These are phyloP conservation scores for Sebastes minor DNA, from an alignment of 2,797 vertebrate genomes.

Conservation along the genomic window DNA sequence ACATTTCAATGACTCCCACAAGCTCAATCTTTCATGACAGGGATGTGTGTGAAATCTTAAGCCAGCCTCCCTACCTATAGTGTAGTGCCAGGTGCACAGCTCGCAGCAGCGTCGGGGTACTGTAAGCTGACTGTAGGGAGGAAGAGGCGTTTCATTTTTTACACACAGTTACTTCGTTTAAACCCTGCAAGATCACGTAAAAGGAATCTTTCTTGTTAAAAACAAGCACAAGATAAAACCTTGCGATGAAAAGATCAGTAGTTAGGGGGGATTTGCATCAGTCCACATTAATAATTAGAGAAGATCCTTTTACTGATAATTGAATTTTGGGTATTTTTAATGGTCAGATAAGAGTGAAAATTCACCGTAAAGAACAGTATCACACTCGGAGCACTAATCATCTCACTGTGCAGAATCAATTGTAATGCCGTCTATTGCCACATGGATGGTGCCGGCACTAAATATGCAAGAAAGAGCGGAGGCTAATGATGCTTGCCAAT, in stretches of 20 bases:
- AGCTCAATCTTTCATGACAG: constrained; percentile 78
- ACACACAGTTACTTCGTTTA: constrained; percentile 17
- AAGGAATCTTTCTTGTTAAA: constrained; percentile 23
- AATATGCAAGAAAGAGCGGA: constrained; percentile 53
- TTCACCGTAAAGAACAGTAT: constrained; percentile 15
- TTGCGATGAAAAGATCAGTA: neutral
- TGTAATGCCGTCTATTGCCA: constrained; percentile 36
- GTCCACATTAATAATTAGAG: neutral
- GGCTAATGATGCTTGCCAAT: constrained; percentile 74
- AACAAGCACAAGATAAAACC: constrained; percentile 17
- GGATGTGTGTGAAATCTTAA: constrained; percentile 73
- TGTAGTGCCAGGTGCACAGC: constrained; percentile 45
- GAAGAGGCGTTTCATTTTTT: constrained; percentile 43
- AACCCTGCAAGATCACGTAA: constrained; percentile 28
- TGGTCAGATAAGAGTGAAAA: constrained; percentile 5
- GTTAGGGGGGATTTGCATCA: constrained; percentile 6
- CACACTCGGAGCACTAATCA: constrained; percentile 9
- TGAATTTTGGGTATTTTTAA: constrained; percentile 2
- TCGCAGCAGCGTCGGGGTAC: constrained; percentile 28
- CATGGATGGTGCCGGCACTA: constrained; percentile 44
- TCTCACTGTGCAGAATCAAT: constrained; percentile 40
- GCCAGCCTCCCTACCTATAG: constrained; percentile 58
- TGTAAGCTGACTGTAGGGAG: constrained; percentile 51
- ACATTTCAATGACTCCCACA: constrained; percentile 81
- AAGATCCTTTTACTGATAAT: constrained; percentile 20